Evolutionary conservation across 2,113 vertebrate genomes (phyloP).

Genomic region (Lepisosteus osseus): DNA sequence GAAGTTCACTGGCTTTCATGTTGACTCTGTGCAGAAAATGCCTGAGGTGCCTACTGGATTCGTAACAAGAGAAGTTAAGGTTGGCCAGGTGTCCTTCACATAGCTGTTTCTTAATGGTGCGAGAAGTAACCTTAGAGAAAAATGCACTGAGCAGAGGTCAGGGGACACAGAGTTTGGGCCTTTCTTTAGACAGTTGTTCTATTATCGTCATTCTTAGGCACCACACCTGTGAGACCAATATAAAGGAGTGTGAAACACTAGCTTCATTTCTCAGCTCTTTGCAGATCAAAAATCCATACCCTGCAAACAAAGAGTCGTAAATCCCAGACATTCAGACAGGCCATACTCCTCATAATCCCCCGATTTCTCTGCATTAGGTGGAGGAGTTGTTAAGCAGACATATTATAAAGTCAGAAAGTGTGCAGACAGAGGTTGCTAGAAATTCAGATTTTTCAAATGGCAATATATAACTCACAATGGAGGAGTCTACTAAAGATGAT

Average conservation of each 20-base stretch:
- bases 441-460: no score
- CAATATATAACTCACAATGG: no score
- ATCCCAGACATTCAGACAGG: no score
- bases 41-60: conserved; percentile 35
- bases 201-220: conserved; percentile 21
- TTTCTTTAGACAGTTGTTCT: conserved; percentile 47
- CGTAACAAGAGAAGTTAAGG: conserved; percentile 51
- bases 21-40: conserved; percentile 17
- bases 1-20: conserved; percentile 39
- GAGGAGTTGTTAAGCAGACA: no score
- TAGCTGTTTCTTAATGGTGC: conserved; percentile 43
- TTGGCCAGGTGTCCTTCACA: conserved; percentile 26
- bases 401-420: no score
- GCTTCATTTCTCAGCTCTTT: not conserved
- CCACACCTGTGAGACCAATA: not conserved
- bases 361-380: no score
- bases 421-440: no score
- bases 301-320: not conserved
- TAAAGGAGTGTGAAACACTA: not conserved
- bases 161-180: conserved; percentile 46
- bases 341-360: no score
- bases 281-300: not conserved
- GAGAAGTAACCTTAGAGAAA: conserved; percentile 38
- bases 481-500: no score
- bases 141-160: conserved; percentile 29